Evolutionary conservation across 2,888 invertebrate genomes (phyloP).

Genomic region (Spilarctia lutea): DNA sequence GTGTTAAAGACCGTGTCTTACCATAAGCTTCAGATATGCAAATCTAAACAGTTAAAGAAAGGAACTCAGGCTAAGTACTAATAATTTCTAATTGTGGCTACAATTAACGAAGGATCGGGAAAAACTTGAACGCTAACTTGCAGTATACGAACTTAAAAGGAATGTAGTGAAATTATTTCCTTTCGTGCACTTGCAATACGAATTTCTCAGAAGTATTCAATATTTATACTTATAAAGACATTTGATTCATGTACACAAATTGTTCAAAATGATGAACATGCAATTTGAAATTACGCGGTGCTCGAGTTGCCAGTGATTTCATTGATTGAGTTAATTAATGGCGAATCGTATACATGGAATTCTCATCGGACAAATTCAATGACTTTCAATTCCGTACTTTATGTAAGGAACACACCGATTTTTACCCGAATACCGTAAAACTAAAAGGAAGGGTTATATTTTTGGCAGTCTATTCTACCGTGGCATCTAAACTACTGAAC

Average conservation of each 20-base stretch:
- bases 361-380: neutral
- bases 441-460: neutral
- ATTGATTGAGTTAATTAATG: neutral
- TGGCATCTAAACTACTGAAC: no score
- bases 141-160: constrained; percentile 46
- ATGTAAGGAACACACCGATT: neutral
- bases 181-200: constrained; percentile 52
- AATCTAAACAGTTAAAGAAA: neutral
- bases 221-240: constrained; percentile 27
- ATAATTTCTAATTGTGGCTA: constrained; percentile 49
- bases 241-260: constrained; percentile 50
- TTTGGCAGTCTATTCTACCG: no score
- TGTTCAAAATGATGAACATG: constrained; percentile 12
- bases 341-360: neutral
- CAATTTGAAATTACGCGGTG: neutral
- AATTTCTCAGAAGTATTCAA: constrained; percentile 55
- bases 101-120: constrained; percentile 47
- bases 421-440: neutral
- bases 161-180: constrained; percentile 55
- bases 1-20: neutral
- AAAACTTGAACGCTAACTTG: constrained; percentile 46
- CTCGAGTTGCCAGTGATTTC: neutral
- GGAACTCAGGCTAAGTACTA: constrained; percentile 12
- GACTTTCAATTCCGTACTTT: neutral
- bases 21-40: neutral